Base-by-base conservation (phyloP, 2,797 vertebrate species). In the Megaceryle alcyon region DNA sequence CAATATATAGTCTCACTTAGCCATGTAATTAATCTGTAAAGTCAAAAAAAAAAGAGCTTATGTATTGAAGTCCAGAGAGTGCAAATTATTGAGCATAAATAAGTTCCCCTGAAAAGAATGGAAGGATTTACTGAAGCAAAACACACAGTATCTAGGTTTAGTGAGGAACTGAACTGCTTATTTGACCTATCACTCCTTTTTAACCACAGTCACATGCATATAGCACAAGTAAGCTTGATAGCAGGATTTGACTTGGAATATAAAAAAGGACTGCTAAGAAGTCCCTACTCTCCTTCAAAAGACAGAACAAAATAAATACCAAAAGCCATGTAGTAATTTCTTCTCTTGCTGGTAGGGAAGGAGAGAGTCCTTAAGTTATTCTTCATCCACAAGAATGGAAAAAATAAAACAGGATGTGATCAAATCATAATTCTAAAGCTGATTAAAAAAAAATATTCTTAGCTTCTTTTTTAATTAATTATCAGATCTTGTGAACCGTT, bases 1-100 rank as follows among this genome's bases (percentile, higher is more conserved):
- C 0, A 15, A n/a, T 82, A 94, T 97, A 75, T 68, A 79, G 73
- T 64, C 57, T 94, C 68, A 19, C 54, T 91, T 79, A 79, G 88
- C 26, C n/a, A 37, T 83, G 59, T 54, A 87, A 76, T 78, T 81
- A 61, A 80, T 63, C 60, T n/a, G 8, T 33, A 65, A 43, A 80
- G 7, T 25, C 61, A 15, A 53, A 28, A 5, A 88, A 76, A 88
- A 90, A 72, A 16, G 3, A 76, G 14, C 13, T 86, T 63, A 14
- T 19, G 4, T 56, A 51, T 76, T 63, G 73, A 79, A 91, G 82
- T 31, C 11, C 54, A 60, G n/a, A 66, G 23, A 71, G 21, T 18
- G 12, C 15, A 66, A 93, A 69, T 75, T 71, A 31, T 59, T 56
- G n/a, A 75, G 39, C 9, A 7, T 5, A n/a, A 63, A 37, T 7